Conservation (phyloP, 2,113 vertebrate species). For the Dendropsophus ebraccatus region DNA sequence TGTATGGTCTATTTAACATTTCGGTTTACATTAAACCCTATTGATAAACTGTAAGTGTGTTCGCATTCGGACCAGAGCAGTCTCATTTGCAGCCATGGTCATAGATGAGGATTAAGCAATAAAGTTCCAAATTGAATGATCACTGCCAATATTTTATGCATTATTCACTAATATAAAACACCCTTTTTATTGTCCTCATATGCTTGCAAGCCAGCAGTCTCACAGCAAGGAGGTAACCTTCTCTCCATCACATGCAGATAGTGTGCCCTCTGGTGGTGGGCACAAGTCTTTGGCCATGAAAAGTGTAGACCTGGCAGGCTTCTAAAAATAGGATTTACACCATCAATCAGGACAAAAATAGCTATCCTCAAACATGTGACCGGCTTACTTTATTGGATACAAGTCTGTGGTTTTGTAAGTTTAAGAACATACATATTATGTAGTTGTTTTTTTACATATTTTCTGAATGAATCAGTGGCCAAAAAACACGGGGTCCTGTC, state of each 20-base stretch:
- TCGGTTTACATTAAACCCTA: too few relatives aligned
- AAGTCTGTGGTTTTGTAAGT: conserved; percentile 9
- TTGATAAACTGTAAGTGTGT: too few relatives aligned
- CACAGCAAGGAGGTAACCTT: not conserved
- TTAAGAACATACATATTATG: not conserved
- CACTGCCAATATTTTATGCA: not conserved
- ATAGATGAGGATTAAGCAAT: not conserved
- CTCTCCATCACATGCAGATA: not conserved
- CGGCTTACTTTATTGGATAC: not conserved
- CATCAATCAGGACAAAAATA: not conserved
- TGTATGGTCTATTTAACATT: not conserved
- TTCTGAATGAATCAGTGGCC: conserved; percentile 1
- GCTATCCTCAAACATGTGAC: not conserved
- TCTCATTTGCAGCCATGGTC: not conserved
- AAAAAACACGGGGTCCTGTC: not conserved
- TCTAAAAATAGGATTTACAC: conserved; percentile 12
- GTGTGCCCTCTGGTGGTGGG: not conserved
- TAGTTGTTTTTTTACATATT: conserved; percentile 8
- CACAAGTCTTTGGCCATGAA: not conserved
- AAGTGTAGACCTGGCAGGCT: not conserved
- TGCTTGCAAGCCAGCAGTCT: not conserved
- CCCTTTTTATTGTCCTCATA: not conserved
- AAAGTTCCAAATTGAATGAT: not conserved
- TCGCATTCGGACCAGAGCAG: too few relatives aligned
- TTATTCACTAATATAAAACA: not conserved